Evolutionary conservation across 53 echinoderm and acorn worm species (phyloP), one percentile per base, ranked within the genome.

Genomic region (Actinopyga echinites): DNA sequence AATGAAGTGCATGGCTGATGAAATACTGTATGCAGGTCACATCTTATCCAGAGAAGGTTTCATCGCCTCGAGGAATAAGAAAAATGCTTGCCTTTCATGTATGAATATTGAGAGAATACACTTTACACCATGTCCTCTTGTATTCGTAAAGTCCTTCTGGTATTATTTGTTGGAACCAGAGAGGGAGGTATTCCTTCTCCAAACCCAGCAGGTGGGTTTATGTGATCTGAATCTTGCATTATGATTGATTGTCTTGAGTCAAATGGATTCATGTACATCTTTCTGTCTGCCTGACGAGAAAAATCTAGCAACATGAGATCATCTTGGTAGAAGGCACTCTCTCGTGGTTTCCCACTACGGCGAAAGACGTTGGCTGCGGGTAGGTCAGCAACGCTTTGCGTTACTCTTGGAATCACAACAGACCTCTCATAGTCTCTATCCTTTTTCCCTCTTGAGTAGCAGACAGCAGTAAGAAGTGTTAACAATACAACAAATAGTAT

Each of bases 231-330:
- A 12, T 95, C 92, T 2, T 65, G 71, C 61, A 89, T 42, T 49
- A 88, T 85, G 64, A 90, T 68, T 36, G 92, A 90, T 63, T 92
- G 92, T 45, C 95, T 89, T 1, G 90, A 83, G 55, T 95, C 95
- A 83, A 95, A 90, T 26, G 95, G 92, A 75, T 95, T 95, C 95
- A 95, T 95, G 82, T 95, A 95, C 95, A 91, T 95, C 60, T 91
- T 89, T 42, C 91, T 80, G 10, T 94, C 86, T 12, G 75, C 71
- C 20, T 83, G 79, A 31, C 68, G 61, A 37, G 90, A 85, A 60
- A 92, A 62, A 68, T 95, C 95, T n/a, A 95, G 84, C 49, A 95
- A 81, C 95, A 95, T 95, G 37, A 90, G 38, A 64, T 95, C 95
- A 83, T 95, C 95, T 30, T 83, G 77, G 57, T 85, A 91, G 63